Base-by-base conservation (phyloP, 2,113 vertebrate species). In the Lynx canadensis region DNA sequence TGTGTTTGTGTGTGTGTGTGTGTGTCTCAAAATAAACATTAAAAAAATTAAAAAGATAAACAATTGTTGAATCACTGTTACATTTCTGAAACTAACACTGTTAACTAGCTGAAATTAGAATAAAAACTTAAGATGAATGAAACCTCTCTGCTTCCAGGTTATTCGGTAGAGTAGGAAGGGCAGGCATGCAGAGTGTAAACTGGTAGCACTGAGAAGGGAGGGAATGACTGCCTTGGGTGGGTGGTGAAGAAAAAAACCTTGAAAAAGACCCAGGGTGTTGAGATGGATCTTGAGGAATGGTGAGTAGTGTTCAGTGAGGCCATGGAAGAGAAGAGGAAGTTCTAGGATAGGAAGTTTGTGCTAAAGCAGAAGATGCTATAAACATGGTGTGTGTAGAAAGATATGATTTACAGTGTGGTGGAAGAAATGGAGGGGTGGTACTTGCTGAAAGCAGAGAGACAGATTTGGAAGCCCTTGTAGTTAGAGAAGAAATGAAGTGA, bases 401-500 rank as follows among this genome's bases (percentile, higher is more conserved):
- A 50, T 38, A 29, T 66, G 36, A 12, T 66, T 94, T 45, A 80
- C 14, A 45, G 29, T 36, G 50, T 81, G 23, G 7, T 65, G 12
- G 12, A 91, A 90, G 63, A 55, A 45, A 80, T 29, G 78, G 33
- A 78, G n/a, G 41, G 41, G 29, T 57, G n/a, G n/a, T 38, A 15
- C 27, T 65, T 55, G 36, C 8, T 71, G 29, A 69, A 79, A 69
- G 10, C 23, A 73, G 0, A 7, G 45, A 48, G 25, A 41, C 33
- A 50, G 45, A 89, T 78, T 84, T 89, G 79, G 36, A 96, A 63
- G 41, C 14, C 4, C 13, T 80, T 73, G 3, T 83, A 83, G 55
- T 89, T 48, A 65, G 60, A 90, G 85, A 90, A 76, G 71, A 81
- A 96, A 88, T 68, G 71, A 94, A 63, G 80, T 52, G 23, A 80